Conservation (phyloP, 2,113 vertebrate genomes). For the Mormoops blainvillei region DNA sequence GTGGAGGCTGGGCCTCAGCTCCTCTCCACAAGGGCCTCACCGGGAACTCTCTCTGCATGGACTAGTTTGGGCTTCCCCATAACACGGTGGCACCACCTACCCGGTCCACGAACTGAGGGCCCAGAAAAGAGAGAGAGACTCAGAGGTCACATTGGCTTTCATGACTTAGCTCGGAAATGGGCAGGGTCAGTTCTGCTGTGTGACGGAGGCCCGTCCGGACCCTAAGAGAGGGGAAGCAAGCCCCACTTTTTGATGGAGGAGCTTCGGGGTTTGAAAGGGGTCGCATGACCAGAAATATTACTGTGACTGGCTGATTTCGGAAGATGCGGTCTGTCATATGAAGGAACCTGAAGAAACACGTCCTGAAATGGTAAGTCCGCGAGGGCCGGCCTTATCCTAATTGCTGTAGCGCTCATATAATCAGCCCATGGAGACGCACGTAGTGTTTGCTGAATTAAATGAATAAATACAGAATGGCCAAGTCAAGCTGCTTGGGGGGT, state of each 20-base stretch:
- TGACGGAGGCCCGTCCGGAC: not conserved
- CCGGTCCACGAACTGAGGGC: not conserved
- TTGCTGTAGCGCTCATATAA: not conserved
- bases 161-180: not conserved
- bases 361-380: not conserved
- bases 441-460: not conserved
- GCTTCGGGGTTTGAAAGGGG: not conserved
- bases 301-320: not conserved
- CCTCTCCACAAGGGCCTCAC: rapidly evolving
- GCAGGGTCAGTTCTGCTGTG: not conserved
- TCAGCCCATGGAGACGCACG: no score
- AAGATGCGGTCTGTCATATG: not conserved
- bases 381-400: not conserved
- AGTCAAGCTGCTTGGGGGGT: not conserved
- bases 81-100: not conserved
- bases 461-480: not conserved
- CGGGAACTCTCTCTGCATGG: not conserved
- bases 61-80: not conserved
- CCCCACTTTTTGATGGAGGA: not conserved
- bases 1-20: not conserved
- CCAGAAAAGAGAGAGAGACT: not conserved
- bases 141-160: no score
- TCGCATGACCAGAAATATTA: not conserved
- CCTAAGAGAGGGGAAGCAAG: not conserved
- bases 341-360: not conserved